Percentiles rank a stretch among this genome's conserved stretches.
Evolutionary conservation across 2,888 invertebrate genomes (phyloP).

Genomic region (Erebia ligea): DNA sequence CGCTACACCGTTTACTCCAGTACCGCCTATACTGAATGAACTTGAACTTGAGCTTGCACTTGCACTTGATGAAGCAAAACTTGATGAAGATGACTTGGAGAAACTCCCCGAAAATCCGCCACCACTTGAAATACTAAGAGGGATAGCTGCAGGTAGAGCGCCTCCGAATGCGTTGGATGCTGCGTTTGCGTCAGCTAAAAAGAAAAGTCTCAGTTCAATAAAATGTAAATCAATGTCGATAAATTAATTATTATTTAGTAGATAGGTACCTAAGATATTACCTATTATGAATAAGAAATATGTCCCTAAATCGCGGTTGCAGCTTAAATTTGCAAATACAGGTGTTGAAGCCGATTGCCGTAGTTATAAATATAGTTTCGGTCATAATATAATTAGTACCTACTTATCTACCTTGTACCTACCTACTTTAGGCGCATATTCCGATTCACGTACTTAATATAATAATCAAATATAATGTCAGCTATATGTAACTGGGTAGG

Average conservation of each 20-base stretch:
- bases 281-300: background rate
- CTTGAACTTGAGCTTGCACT: constrained; percentile 72
- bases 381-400: too few species aligned
- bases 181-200: constrained; percentile 58
- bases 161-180: constrained; percentile 57
- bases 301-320: background rate
- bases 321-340: background rate
- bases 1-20: constrained; percentile 40
- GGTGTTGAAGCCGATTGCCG: background rate
- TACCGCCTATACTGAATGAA: constrained; percentile 64
- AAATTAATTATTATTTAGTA: background rate
- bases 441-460: too few species aligned
- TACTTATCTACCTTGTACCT: too few species aligned
- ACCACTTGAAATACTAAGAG: constrained; percentile 56
- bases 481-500: too few species aligned
- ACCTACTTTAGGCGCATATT: too few species aligned
- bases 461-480: too few species aligned
- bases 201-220: constrained; percentile 17
- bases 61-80: constrained; percentile 70
- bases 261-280: too few species aligned
- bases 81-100: constrained; percentile 71
- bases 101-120: constrained; percentile 72
- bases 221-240: background rate
- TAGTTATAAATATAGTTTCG: too few species aligned
- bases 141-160: constrained; percentile 47